Base-by-base conservation (phyloP, 2,888 invertebrate species). In the Amblyjoppa fuscipennis region DNA sequence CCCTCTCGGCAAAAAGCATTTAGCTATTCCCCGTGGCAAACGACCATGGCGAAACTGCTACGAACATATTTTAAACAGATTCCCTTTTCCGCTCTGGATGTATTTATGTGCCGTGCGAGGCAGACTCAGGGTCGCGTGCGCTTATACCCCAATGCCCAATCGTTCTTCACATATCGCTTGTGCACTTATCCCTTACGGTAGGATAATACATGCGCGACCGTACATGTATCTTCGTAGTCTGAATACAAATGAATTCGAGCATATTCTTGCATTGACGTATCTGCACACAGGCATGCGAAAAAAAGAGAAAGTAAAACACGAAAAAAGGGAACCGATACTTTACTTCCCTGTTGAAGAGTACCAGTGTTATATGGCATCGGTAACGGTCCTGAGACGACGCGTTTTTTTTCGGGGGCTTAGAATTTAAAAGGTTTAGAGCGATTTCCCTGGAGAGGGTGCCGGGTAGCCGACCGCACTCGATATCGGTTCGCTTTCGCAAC, bases 11-110 rank as follows among this genome's bases (percentile, higher is more conserved):
- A 94, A 94, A 94, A 93, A 94, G 94, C 94, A 94, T 94, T 93
- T 94, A 94, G 94, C 94, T 93, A 94, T 94, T 94, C 93, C 92
- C 93, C 92, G 93, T 93, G 92, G 93, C 92, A 94, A 94, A 94
- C 93, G 93, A 93, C 94, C 93, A 93, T 94, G 89, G 91, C 93
- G 92, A 92, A 93, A 93, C 91, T 83, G 93, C 91, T 87, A 74
- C 71, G 91, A 92, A 92, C 92, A 94, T 93, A 93, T 94, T 93
- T 93, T 93, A 93, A 94, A 94, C 93, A 92, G 93, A 93, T 94
- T 93, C 93, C 92, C 92, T 93, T 91, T 91, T 92, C 91, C 90
- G 90, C 87, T 89, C 89, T 81, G 89, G 91, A 91, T 93, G 88
- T 93, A 93, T 93, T 93, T 93, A 93, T 93, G 93, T 91, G 89